A percentile compares a stretch with the other conserved stretches of the same genome.
Evolutionary conservation across 2,888 invertebrate genomes (phyloP).

Genomic region (Ceriagrion tenellum): DNA sequence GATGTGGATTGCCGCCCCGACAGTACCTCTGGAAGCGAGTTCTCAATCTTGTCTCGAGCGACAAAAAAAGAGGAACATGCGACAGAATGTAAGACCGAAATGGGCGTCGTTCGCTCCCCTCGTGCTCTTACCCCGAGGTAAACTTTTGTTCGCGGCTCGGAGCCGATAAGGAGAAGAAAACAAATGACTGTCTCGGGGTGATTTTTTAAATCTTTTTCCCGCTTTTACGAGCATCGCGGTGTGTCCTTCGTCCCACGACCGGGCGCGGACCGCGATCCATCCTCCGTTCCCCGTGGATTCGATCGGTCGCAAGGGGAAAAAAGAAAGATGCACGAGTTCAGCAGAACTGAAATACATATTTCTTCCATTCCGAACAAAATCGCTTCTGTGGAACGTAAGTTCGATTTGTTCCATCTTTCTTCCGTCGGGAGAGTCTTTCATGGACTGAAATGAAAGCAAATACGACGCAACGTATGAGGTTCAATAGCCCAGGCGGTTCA

Average conservation of each 20-base stretch:
- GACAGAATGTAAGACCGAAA: neutral
- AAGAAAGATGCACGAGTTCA: neutral
- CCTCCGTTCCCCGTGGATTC: neutral
- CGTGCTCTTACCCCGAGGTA: neutral
- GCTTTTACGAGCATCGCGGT: neutral
- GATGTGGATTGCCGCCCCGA: neutral
- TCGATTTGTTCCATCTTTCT: neutral
- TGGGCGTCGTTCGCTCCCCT: neutral
- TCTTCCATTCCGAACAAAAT: neutral
- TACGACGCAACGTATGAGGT: neutral
- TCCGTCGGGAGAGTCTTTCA: neutral
- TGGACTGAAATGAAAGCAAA: slow-evolving; percentile 11
- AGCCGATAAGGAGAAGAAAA: slow-evolving; percentile 29
- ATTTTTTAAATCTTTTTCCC: neutral
- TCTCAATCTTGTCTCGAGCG: neutral
- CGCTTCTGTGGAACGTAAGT: neutral
- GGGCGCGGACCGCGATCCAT: neutral
- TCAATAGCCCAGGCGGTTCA: neutral
- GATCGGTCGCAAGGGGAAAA: neutral
- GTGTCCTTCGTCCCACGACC: neutral
- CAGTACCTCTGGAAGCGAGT: neutral
- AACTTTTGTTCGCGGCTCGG: slow-evolving; percentile 38
- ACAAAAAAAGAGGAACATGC: neutral
- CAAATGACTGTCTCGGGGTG: neutral
- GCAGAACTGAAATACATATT: neutral